Base-by-base conservation (phyloP, 2,888 invertebrate genomes). In the Xestobium rufovillosum region DNA sequence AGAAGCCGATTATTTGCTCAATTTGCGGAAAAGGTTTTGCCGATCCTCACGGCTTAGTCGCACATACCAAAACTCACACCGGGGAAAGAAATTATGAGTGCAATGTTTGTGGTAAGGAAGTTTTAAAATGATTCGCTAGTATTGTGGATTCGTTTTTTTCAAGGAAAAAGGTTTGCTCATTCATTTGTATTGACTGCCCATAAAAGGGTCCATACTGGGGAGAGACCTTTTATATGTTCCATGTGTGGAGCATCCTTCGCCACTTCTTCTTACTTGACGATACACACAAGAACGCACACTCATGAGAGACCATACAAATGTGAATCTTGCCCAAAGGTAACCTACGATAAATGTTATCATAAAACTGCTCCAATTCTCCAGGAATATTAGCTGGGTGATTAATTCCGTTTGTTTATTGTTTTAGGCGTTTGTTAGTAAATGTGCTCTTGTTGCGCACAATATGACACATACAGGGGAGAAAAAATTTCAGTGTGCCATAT, bases 241-340 rank as follows among this genome's bases (percentile, higher is more conserved):
- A 49, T 55, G 12, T 65, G 65, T 41, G 50, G 52, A 9, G 54
- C 59, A 9, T 51, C 56, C 10, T 63, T 59, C 39, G 58, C 53
- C 3, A 60, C 61, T 9, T 60, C 61, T 3, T 63, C 63, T 0
- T 64, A 63, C 47, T 49, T 65, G 23, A 61, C 54, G 9, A 60
- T 65, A 33, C 65, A 65, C 37, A 59, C 45, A 29, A 48, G 65
- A 26, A 61, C 57, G 1, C 65, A 65, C 38, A 61, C 61, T 1
- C 53, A 57, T 35, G 65, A 65, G 38, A 52, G 54, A 10, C 65
- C 65, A 1, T 65, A 63, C 38, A 53, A 51, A 36, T 65, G 65
- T 40, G 50, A 55, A 14, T 39, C 45, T 8, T 64, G 64, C 36
- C 49, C 55, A 3, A 62, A 62, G 48, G 61, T 59, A 43, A 27